Base-by-base conservation (phyloP, 2,113 vertebrate genomes). In the Heterocephalus glaber region DNA sequence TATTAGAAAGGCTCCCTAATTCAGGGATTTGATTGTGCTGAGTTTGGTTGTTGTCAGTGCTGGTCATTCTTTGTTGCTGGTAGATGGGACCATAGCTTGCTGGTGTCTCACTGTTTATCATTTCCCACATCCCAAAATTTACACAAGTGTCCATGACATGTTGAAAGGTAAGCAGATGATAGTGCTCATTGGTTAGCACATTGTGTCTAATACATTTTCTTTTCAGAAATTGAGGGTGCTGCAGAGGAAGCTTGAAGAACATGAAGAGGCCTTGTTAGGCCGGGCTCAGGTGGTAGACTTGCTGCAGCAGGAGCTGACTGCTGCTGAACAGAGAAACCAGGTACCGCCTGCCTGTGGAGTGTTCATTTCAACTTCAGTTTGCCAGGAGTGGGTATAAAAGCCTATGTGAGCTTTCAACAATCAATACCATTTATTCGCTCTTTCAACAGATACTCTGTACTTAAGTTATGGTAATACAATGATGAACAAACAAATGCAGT, bases 301-400 rank as follows among this genome's bases (percentile, higher is more conserved):
- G 98, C 98, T 99, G 79, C 99, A 99, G 95, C 98, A 99, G 96
- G 99, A 99, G 95, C 96, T 99, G 52, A 97, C 85, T 86, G 86
- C 96, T 35, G 98, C 98, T 0, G 99, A 99, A 83, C 98, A 99
- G 88, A 98, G 99, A 92, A 99, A 99, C 93, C 98, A 99, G 99
- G 99, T 99, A 97, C 44, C 20, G 24, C 3, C 60, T 93, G 52
- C 38, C 14, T 76, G 9, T 2, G 56, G 28, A 41, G 47, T 49
- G 5, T 68, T 94, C 19, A 41, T 70, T 74, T 90, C 41, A 30
- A 63, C 49, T 13, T 38, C 20, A 70, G 28, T 86, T 92, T 87
- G 17, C 81, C 17, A 68, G 47, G 44, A 86, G 35, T 30, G 41
- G 38, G 7, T 28, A 12, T 72, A 68, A 94, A 72, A 86, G 81